A percentile compares a stretch with the other conserved stretches of the same genome.
These are phyloP conservation scores for Gorsachius magnificus DNA, from an alignment of 2,797 vertebrate genomes.

Conservation along the genomic window DNA sequence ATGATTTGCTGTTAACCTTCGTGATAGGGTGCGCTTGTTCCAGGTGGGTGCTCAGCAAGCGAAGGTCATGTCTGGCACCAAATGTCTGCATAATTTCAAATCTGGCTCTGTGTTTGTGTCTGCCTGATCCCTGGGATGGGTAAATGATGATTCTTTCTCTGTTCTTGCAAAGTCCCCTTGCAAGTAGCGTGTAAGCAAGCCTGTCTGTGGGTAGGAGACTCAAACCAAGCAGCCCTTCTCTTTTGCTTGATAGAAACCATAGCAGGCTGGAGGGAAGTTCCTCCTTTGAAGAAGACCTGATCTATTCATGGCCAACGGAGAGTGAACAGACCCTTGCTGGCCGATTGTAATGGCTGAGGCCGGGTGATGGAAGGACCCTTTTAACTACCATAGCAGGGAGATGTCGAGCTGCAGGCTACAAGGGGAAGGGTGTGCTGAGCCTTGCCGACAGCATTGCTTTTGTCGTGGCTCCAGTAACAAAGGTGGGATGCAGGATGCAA, in stretches of 20 bases:
- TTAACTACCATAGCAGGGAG: not conserved
- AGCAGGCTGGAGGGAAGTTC: not conserved
- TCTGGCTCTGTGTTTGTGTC: accelerated
- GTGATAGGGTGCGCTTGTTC: not conserved
- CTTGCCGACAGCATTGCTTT: not conserved
- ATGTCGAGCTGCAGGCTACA: not conserved
- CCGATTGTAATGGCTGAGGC: not conserved
- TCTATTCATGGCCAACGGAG: accelerated
- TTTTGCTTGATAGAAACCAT: conserved; percentile 4
- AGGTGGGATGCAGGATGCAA: not conserved
- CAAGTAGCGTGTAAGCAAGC: not conserved
- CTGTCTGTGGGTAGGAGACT: not conserved
- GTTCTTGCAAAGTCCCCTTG: not conserved
- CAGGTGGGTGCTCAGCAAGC: not conserved
- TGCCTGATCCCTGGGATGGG: not conserved
- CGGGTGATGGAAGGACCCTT: not conserved
- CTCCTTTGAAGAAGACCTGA: not conserved
- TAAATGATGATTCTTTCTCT: not conserved
- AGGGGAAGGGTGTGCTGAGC: not conserved
- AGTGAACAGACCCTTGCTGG: not conserved
- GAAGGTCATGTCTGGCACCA: not conserved
- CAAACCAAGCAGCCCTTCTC: not conserved
- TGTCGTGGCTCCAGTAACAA: not conserved
- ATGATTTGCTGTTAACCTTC: not conserved
- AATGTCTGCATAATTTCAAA: not conserved